A percentile compares a stretch with the other conserved stretches of the same genome.
Conservation (phyloP, 1,140 invertebrate genomes). For the Acyrthosiphon pisum region DNA sequence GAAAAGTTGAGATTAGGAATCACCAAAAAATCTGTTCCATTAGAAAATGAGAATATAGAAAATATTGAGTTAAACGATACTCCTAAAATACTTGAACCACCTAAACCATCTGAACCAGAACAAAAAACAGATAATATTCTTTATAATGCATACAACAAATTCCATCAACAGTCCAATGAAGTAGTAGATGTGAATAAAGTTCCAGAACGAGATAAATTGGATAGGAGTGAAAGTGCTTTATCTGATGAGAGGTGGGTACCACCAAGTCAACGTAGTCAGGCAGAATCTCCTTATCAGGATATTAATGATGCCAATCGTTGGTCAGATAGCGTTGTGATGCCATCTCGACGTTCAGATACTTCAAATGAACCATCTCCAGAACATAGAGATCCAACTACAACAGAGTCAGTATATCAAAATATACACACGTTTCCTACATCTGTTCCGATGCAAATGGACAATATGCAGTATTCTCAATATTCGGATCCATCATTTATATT, state of each 20-base stretch:
- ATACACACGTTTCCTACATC: conserved; percentile 46
- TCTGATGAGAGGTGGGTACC: conserved; percentile 73
- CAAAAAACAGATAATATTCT: conserved; percentile 51
- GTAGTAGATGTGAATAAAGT: conserved; percentile 58
- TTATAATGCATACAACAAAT: conserved; percentile 54
- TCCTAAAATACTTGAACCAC: conserved; percentile 25
- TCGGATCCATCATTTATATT: conserved; percentile 52
- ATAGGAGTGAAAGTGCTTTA: conserved; percentile 64
- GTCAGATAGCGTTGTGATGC: conserved; percentile 76
- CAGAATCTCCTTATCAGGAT: conserved; percentile 71
- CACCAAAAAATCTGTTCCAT: conserved; percentile 63
- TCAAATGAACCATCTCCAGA: conserved; percentile 57
- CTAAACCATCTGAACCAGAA: conserved; percentile 53
- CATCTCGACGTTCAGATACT: conserved; percentile 62
- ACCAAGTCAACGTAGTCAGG: conserved; percentile 65
- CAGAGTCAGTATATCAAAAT: conserved; percentile 59
- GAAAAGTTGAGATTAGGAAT: conserved; percentile 77
- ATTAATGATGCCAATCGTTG: conserved; percentile 69
- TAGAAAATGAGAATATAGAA: conserved; percentile 50
- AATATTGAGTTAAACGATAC: conserved; percentile 46
- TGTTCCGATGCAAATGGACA: conserved; percentile 46
- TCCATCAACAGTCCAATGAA: conserved; percentile 48
- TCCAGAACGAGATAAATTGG: conserved; percentile 64
- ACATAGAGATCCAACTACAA: conserved; percentile 58
- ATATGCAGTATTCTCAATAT: conserved; percentile 41